Percentiles rank a stretch among this genome's conserved stretches.
These are phyloP conservation scores for Odocoileus hemionus DNA, from an alignment of 2,113 vertebrate genomes.

Conservation along the genomic window DNA sequence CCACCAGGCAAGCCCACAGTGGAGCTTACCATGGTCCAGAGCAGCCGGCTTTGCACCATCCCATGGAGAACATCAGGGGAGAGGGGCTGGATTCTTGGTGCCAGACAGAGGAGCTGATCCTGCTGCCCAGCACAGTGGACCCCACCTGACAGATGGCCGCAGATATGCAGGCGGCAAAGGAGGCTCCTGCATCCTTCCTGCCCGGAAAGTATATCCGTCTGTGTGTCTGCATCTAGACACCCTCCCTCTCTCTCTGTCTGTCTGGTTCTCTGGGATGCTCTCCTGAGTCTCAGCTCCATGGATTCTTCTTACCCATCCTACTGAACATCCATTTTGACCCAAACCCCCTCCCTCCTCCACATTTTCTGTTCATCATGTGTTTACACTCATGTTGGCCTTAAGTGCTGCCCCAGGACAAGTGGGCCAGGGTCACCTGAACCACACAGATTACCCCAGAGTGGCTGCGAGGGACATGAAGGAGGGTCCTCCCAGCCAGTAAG, in stretches of 20 bases:
- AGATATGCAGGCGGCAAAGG: not conserved
- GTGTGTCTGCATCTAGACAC: rapidly evolving
- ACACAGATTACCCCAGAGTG: rapidly evolving
- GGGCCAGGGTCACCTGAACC: rapidly evolving
- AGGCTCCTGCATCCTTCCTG: not conserved
- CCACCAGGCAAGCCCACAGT: not conserved
- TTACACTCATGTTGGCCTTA: not conserved
- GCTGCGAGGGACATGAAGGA: rapidly evolving
- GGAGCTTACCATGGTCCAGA: rapidly evolving
- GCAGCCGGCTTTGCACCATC: too few species aligned
- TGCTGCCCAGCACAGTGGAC: not conserved
- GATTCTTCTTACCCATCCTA: not conserved
- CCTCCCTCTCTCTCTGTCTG: not conserved
- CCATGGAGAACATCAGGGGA: rapidly evolving
- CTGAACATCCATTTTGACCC: not conserved
- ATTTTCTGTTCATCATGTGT: not conserved
- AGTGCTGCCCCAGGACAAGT: rapidly evolving
- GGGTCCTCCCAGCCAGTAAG: not conserved
- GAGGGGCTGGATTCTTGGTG: not conserved
- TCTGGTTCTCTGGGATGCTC: not conserved
- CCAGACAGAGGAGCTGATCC: too few species aligned
- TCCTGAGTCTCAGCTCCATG: not conserved
- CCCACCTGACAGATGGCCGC: rapidly evolving
- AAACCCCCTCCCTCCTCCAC: rapidly evolving
- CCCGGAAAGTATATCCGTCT: rapidly evolving